Percentiles rank a stretch among this genome's conserved stretches.
Evolutionary conservation across 2,888 invertebrate species (phyloP).

Genomic region (Caenorhabditis auriculariae): DNA sequence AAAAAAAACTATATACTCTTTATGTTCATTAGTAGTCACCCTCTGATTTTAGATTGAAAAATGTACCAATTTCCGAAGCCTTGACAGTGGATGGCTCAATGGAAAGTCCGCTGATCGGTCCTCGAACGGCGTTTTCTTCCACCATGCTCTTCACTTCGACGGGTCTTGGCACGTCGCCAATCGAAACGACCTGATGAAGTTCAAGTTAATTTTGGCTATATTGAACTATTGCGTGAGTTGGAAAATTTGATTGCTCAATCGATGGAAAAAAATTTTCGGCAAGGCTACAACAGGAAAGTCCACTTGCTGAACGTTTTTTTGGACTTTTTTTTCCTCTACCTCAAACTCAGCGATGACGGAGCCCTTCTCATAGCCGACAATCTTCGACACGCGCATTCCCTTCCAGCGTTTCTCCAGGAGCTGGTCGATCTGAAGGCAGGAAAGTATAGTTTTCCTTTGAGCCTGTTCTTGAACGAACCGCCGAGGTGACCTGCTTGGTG

Average conservation of each 20-base stretch:
- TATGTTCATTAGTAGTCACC: no score
- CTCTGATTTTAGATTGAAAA: neutral
- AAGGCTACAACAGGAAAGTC: neutral
- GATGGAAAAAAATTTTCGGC: neutral
- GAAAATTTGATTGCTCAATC: neutral
- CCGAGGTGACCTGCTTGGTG: constrained; percentile 44
- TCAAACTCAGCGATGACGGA: constrained; percentile 46
- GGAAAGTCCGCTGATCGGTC: constrained; percentile 31
- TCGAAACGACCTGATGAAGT: constrained; percentile 13
- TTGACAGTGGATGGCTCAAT: constrained; percentile 49
- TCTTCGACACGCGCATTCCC: constrained; percentile 46
- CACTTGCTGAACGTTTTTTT: no score
- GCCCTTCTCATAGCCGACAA: constrained; percentile 38
- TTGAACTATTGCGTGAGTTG: neutral
- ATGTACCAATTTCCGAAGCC: constrained; percentile 34
- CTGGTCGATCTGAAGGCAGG: constrained; percentile 15
- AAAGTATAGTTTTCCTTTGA: neutral
- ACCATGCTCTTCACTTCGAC: constrained; percentile 41
- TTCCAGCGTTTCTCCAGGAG: constrained; percentile 38
- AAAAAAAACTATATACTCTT: no score
- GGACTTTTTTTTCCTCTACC: constrained; percentile 8
- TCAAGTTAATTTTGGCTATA: neutral
- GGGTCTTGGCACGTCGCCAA: constrained; percentile 26
- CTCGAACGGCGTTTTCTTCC: constrained; percentile 47
- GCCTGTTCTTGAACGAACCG: constrained; percentile 7